A percentile compares a stretch with the other conserved stretches of the same genome.
Evolutionary conservation across 2,113 vertebrate species (phyloP).

Genomic region (Nothobranchius furzeri): DNA sequence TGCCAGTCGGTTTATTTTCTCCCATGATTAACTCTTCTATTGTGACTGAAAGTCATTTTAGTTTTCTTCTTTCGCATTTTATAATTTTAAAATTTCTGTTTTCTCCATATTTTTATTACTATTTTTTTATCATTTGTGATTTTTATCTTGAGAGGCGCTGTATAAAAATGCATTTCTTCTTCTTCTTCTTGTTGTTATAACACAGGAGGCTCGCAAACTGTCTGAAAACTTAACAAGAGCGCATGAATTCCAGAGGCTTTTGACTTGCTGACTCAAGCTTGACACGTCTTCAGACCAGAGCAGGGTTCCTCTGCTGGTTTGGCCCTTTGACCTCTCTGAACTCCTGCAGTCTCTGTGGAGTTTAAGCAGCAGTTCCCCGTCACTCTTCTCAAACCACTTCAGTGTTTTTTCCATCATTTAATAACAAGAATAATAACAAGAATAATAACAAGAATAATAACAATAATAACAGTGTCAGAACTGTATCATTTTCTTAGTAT

Average conservation of each 20-base stretch:
- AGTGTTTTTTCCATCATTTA: conserved; percentile 1
- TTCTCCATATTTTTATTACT: no score
- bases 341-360: conserved; percentile 26
- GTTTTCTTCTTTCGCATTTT: not conserved
- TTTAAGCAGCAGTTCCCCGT: conserved; percentile 4
- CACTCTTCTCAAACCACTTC: conserved; percentile 13
- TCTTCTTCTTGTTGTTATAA: not conserved
- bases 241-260: conserved; percentile 3
- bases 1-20: not conserved
- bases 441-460: not conserved
- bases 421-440: not conserved
- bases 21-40: not conserved
- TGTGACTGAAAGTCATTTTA: not conserved
- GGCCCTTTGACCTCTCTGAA: conserved; percentile 36
- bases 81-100: no score
- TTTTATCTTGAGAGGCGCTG: no score
- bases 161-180: no score
- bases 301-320: conserved; percentile 19
- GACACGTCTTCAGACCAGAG: conserved; percentile 10
- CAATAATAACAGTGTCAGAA: not conserved
- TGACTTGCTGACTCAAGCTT: conserved; percentile 44
- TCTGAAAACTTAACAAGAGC: not conserved
- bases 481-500: not conserved
- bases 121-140: no score
- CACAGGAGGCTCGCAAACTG: not conserved